Evolutionary conservation across 2,113 vertebrate genomes (phyloP).

Genomic region (Corythornis cristatus): DNA sequence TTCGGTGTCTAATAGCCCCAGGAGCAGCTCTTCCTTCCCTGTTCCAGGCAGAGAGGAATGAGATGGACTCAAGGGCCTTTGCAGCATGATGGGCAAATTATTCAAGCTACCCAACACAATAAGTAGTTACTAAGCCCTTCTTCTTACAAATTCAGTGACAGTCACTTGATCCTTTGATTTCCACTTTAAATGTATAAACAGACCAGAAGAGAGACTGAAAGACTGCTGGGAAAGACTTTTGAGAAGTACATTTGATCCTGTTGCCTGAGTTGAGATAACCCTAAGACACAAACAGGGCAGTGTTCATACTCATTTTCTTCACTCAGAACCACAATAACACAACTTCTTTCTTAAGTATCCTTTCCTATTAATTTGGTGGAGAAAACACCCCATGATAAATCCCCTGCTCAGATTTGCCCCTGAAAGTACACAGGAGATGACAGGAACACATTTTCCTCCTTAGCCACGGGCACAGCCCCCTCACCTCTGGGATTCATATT

Average conservation of each 20-base stretch:
- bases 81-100: fast-evolving
- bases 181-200: neutral
- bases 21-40: neutral
- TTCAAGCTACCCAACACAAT: neutral
- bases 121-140: neutral
- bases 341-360: neutral
- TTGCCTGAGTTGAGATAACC: neutral
- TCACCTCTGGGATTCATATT: neutral
- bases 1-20: no score
- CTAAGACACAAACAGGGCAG: neutral
- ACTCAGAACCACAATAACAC: neutral
- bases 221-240: neutral
- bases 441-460: neutral
- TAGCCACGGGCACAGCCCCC: fast-evolving
- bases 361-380: neutral
- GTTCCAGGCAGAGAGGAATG: neutral
- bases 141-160: neutral
- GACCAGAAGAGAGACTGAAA: neutral
- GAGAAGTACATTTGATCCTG: neutral
- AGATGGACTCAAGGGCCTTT: neutral
- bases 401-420: neutral
- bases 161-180: neutral
- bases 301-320: neutral
- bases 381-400: neutral
- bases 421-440: fast-evolving